Conservation (phyloP, 2,888 invertebrate species). For the Caenorhabditis macrosperma region DNA sequence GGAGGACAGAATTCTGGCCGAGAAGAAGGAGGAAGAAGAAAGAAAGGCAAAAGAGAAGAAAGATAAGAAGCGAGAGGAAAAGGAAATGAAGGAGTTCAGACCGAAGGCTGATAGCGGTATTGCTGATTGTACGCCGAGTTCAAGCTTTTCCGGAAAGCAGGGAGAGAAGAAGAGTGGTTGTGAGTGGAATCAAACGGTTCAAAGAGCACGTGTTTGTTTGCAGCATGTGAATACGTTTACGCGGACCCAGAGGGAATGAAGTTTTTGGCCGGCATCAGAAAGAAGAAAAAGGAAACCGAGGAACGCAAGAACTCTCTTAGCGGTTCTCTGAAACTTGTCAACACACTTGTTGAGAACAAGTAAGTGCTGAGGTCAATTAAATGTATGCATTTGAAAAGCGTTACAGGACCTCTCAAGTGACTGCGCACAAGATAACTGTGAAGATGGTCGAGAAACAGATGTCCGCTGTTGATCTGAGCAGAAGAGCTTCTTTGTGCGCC, state of each 20-base stretch:
- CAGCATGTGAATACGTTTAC: slow-evolving; percentile 8
- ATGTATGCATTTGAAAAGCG: background rate
- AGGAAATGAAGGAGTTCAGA: slow-evolving; percentile 34
- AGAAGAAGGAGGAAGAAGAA: slow-evolving; percentile 21
- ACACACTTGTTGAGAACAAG: no score
- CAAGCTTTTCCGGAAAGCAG: slow-evolving; percentile 34
- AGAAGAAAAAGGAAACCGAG: slow-evolving; percentile 1
- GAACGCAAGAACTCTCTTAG: background rate
- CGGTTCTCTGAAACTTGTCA: no score
- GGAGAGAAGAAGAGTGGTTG: background rate
- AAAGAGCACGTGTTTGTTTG: background rate
- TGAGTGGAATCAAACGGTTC: background rate
- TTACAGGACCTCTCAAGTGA: background rate
- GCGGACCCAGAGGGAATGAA: slow-evolving; percentile 32
- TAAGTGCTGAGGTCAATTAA: slow-evolving; percentile 10
- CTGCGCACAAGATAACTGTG: background rate
- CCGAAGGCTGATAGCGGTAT: slow-evolving; percentile 48
- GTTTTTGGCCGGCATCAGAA: slow-evolving; percentile 34
- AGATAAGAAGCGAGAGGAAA: slow-evolving; percentile 21
- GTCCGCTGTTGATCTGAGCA: slow-evolving; percentile 13
- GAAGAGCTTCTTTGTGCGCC: slow-evolving; percentile 13
- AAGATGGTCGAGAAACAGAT: slow-evolving; percentile 9
- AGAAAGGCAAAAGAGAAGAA: slow-evolving; percentile 24
- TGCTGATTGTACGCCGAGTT: slow-evolving; percentile 47
- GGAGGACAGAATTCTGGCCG: slow-evolving; percentile 14